Conservation (phyloP, 1,140 invertebrate genomes). For the Wasmannia auropunctata region DNA sequence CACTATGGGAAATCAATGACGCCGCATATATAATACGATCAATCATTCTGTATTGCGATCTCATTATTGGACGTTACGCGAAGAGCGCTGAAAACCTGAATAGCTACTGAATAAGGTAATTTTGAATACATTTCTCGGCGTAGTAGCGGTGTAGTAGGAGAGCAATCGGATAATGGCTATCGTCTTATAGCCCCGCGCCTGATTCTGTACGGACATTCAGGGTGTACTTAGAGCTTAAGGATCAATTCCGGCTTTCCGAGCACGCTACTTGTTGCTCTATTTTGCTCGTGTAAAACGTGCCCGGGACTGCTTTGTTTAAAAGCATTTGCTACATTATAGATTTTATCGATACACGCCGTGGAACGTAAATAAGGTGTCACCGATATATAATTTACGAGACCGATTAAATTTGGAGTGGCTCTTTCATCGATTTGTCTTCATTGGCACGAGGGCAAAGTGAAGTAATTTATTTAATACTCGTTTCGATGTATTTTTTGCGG, state of each 20-base stretch:
- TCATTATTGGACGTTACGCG: constrained; percentile 35
- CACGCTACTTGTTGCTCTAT: constrained; percentile 66
- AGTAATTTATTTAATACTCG: not conserved
- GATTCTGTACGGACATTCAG: constrained; percentile 30
- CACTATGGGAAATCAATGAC: constrained; percentile 40
- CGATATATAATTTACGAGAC: not conserved
- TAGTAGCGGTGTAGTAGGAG: not conserved
- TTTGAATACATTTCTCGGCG: constrained; percentile 23
- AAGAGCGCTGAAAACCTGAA: constrained; percentile 33
- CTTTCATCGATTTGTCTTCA: not conserved
- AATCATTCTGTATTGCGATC: constrained; percentile 23
- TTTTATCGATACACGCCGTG: not conserved
- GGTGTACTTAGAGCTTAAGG: constrained; percentile 37
- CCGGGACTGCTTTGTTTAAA: constrained; percentile 30
- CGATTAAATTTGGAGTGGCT: not conserved
- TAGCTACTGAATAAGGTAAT: constrained; percentile 27
- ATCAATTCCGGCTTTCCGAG: constrained; percentile 43
- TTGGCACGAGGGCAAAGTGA: not conserved
- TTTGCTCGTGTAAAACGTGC: not conserved
- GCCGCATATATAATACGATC: constrained; percentile 21
- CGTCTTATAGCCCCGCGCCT: constrained; percentile 6
- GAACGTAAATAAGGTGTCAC: not conserved
- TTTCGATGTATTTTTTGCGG: not conserved
- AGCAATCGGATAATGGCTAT: constrained; percentile 38
- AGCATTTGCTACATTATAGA: not conserved